Base-by-base conservation (phyloP, 1,140 invertebrate species). In the Lucilia cuprina region DNA sequence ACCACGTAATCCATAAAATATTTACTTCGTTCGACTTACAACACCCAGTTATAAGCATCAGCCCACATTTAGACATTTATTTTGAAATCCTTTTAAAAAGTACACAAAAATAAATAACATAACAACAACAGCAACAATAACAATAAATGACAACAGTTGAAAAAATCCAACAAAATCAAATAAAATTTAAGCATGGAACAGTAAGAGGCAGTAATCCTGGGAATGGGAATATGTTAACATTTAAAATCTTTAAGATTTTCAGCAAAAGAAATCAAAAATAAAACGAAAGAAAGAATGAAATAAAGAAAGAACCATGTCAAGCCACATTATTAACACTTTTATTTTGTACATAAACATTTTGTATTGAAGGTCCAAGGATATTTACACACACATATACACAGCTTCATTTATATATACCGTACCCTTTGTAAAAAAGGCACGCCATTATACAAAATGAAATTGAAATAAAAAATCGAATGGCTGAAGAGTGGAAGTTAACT, bases 1-100 rank as follows among this genome's bases (percentile, higher is more conserved):
- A 60, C 55, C 55, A 60, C 55, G 55, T 60, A 60, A 60, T 60
- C 55, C 55, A n/a, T 60, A 60, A 60, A 60, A 60, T 60, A 60
- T 60, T 60, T 60, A 60, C 55, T 60, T 3, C n/a, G 13, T 55
- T 3, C 50, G 12, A 17, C 50, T 17, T 14, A 14, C 17, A n/a
- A 7, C 55, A 17, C n/a, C 14, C 55, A 60, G 7, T 41, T 10
- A 41, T 17, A 60, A n/a, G 2, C 50, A 50, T 9, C 9, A 14
- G 49, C 13, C 14, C 14, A 7, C 3, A 60, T 2, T n/a, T n/a
- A 60, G 55, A 60, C 55, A 60, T 7, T 60, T n/a, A 60, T n/a
- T 60, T 60, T 17, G 55, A 60, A 60, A 60, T 60, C 55, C 55
- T 60, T 60, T 60, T 60, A 60, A 60, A 60, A 60, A 17, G 0